Base-by-base conservation (phyloP, 2,797 vertebrate species). In the Ctenosaura bakeri region DNA sequence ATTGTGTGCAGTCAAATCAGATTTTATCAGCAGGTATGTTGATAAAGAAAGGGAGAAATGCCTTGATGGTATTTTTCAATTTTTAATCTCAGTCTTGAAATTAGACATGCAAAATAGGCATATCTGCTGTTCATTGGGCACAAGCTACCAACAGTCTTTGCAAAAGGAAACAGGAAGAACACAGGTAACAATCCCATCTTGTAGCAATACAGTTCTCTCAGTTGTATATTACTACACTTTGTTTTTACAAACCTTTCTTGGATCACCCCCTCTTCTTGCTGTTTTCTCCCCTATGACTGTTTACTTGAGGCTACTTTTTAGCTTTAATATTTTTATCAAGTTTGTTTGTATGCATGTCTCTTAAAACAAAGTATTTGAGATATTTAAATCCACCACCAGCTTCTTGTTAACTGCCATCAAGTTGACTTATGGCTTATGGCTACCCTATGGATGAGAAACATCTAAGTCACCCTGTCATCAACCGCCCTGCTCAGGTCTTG, bases 61-160 rank as follows among this genome's bases (percentile, higher is more conserved):
- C 38, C 74, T n/a, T 79, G 74, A 79, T 85, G 50, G 64, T 35
- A 52, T 73, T 81, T 83, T 87, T 35, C 79, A 69, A 42, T n/a
- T 59, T 64, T 86, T n/a, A 87, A 24, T 73, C 54, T 6, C 52
- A 81, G 78, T 81, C 24, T 8, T 82, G 66, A 76, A 79, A 86
- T 54, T 81, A 90, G 52, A 83, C 35, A 66, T 66, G 81, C 81
- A 71, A 89, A 91, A 89, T 0, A 80, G 89, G 54, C 81, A 52
- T 0, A 0, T 42, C 13, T 78, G 50, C 78, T 54, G 4, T 13
- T 80, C 14, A 16, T 77, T 66, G 16, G n/a, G 35, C 74, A n/a
- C 56, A 71, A 64, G 35, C 50, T 89, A 18, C 74, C 13, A 54
- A 26, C 59, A 42, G 6, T 35, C 64, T 26, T 54, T 79, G 35